Evolutionary conservation across 2,113 vertebrate species (phyloP).

Genomic region (Seriola rivoliana): DNA sequence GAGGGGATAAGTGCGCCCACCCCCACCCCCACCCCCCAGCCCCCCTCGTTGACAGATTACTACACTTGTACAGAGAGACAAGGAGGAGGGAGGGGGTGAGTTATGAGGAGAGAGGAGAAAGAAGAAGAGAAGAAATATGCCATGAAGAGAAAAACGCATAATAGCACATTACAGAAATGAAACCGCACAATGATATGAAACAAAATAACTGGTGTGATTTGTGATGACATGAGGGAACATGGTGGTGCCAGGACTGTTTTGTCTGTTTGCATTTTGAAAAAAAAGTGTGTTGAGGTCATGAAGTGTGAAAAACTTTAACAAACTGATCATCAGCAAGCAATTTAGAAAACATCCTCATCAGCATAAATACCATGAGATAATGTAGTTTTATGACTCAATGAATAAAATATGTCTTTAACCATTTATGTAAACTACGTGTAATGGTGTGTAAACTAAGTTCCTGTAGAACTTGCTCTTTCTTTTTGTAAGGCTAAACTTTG

Average conservation of each 20-base stretch:
- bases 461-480: background rate
- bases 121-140: slow-evolving; percentile 6
- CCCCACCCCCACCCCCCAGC: background rate
- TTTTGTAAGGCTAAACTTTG: background rate
- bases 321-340: too few species aligned
- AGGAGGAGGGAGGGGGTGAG: slow-evolving; percentile 23
- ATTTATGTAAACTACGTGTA: too few species aligned
- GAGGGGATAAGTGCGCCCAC: slow-evolving; percentile 45
- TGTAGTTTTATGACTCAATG: too few species aligned
- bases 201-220: slow-evolving; percentile 19
- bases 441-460: too few species aligned
- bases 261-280: background rate
- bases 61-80: background rate
- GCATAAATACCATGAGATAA: too few species aligned
- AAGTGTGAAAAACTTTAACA: background rate
- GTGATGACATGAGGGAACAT: slow-evolving; percentile 6
- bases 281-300: background rate
- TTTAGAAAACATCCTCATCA: too few species aligned
- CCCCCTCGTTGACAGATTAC: slow-evolving; percentile 32
- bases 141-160: slow-evolving; percentile 11
- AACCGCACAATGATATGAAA: slow-evolving; percentile 29
- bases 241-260: background rate
- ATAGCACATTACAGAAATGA: slow-evolving; percentile 1
- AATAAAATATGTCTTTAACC: too few species aligned
- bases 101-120: background rate